phyloP scores from a whole-genome alignment of 2,888 invertebrate genomes.

The Timandra comae region DNA sequence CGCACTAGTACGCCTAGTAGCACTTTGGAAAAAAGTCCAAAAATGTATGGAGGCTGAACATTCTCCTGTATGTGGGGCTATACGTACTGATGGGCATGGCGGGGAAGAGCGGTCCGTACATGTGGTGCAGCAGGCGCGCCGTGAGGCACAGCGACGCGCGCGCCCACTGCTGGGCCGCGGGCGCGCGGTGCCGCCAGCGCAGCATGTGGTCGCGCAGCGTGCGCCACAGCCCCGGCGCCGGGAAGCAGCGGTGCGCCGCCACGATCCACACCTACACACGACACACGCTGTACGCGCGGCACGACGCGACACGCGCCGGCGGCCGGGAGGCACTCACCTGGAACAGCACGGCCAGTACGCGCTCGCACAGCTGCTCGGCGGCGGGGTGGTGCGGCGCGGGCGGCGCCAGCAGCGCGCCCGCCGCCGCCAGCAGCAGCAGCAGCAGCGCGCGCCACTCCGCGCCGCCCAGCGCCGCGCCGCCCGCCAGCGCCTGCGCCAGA shows the following conservation, averaged over 20 bases:
- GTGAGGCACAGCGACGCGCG: constrained; percentile 93
- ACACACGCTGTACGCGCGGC: constrained; percentile 67
- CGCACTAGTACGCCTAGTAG: too few relatives aligned
- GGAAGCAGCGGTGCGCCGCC: constrained; percentile 82
- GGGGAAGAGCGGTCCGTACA: constrained; percentile 92
- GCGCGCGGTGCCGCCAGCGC: constrained; percentile 95
- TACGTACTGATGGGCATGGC: constrained; percentile 86
- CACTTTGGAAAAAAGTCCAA: too few relatives aligned
- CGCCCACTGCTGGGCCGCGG: constrained; percentile 96
- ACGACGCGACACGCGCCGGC: constrained; percentile 77
- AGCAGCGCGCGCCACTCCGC: constrained; percentile 95
- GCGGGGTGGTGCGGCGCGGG: constrained; percentile 96
- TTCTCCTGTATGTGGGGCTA: too few relatives aligned
- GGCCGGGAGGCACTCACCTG: constrained; percentile 58
- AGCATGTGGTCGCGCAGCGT: constrained; percentile 94
- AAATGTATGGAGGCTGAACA: too few relatives aligned
- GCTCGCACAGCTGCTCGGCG: constrained; percentile 95
- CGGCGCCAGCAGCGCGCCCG: constrained; percentile 92
- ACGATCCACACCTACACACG: constrained; percentile 16
- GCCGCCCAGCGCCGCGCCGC: constrained; percentile 78
- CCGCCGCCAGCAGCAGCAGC: constrained; percentile 87
- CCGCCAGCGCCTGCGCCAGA: constrained; percentile 83
- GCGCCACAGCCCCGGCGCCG: constrained; percentile 96
- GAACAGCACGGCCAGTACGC: constrained; percentile 94
- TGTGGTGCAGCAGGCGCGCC: constrained; percentile 87